Base-by-base conservation (phyloP, 2,797 vertebrate species). In the Acanthopagrus latus region DNA sequence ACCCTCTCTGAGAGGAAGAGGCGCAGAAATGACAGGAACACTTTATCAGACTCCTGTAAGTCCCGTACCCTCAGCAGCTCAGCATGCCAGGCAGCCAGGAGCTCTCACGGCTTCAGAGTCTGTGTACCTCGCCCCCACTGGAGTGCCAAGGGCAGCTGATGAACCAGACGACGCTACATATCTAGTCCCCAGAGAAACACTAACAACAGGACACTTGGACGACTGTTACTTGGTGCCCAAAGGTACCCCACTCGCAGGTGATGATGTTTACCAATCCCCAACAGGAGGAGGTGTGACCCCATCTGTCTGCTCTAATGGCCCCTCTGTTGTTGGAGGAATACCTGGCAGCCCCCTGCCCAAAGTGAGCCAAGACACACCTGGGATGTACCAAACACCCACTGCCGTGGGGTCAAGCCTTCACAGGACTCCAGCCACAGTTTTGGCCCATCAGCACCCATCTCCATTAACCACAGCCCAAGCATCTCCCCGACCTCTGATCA, bases 211-310 rank as follows among this genome's bases (percentile, higher is more conserved):
- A 48, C 76, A 85, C 54, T 87, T 92, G 0, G 94, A 96, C 0
- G 89, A 91, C 87, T 95, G 95, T 86, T 95, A 96, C 80, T 73
- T 96, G 85, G 94, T 95, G 44, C 95, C 95, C 38, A 94, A 95
- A 82, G 93, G 90, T 11, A 87, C 91, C 9, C 90, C 90, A 1
- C 80, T 93, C 14, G 90, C 92, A 67, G 86, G 85, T 33, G 94
- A 96, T 17, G 94, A 95, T 51, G 92, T 96, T 86, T 96, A 96
- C 87, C 95, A 96, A 63, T 94, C 91, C 51, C 95, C 95, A 5
- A 91, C 88, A 0, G 93, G 92, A 57, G 90, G 92, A 21, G 78
- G 81, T 38, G 64, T 76, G 20, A 81, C 48, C 68, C 18, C 55
- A 27, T 16, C 76, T 50, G 65, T 78, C 38, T 74, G 76, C 64